phyloP scores from a whole-genome alignment of 2,888 invertebrate species.

The Cerastoderma edule region DNA sequence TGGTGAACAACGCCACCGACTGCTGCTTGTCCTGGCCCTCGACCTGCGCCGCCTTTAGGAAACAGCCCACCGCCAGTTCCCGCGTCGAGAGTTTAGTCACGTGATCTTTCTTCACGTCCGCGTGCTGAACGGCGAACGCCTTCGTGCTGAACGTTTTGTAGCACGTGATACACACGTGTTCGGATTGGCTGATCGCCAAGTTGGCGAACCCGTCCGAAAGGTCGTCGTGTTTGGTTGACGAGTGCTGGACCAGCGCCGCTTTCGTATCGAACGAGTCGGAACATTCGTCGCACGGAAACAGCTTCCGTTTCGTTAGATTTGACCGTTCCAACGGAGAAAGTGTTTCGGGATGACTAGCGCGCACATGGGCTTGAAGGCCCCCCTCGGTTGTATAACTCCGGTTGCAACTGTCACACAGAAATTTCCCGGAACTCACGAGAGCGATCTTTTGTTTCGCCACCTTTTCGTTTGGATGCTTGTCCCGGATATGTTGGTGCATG shows the following conservation, averaged over 20 bases:
- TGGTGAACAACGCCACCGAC: slow-evolving; percentile 23
- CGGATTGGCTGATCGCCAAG: not conserved
- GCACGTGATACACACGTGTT: slow-evolving; percentile 14
- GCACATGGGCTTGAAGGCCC: not conserved
- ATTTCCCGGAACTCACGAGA: not conserved
- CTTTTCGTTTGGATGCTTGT: slow-evolving; percentile 5
- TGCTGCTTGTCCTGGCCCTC: slow-evolving; percentile 23
- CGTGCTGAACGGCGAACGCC: not conserved
- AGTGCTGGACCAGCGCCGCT: not conserved
- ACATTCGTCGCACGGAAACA: not conserved
- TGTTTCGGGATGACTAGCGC: not conserved
- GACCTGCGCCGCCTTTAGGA: slow-evolving; percentile 16
- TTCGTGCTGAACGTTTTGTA: not conserved
- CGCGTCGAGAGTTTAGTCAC: not conserved
- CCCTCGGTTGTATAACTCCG: not conserved
- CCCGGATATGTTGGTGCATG: not conserved
- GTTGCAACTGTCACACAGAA: not conserved
- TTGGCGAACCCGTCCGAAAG: not conserved
- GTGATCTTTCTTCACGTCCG: slow-evolving; percentile 12
- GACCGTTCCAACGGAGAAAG: not conserved
- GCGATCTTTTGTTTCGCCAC: not conserved
- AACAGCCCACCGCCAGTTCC: not conserved
- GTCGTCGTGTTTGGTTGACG: not conserved
- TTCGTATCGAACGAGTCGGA: slow-evolving; percentile 6
- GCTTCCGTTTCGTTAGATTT: not conserved